Evolutionary conservation across 1,140 invertebrate genomes (phyloP), one percentile per base, ranked within the genome.

Genomic region (Mamestra configurata): DNA sequence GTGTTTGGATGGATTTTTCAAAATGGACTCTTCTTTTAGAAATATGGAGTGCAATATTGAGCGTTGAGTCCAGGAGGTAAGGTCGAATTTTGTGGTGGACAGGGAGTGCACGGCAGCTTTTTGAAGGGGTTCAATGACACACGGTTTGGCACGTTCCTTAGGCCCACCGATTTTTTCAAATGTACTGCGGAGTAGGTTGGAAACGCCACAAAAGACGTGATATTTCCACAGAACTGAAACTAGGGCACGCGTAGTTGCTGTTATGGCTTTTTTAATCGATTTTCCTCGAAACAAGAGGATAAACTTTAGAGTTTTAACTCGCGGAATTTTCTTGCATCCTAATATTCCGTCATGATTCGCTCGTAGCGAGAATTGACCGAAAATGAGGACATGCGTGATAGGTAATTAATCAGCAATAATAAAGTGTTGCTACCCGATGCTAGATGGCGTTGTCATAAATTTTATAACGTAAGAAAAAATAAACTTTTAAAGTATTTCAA

Each of bases 51-150:
- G 20, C 53, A 81, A 86, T 83, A 89, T 91, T 87, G 71, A 79
- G 75, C 85, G 83, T 79, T 90, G 77, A n/a, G 15, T 24, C n/a
- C 15, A 79, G 53, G 4, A 0, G 61, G 77, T 92, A 86, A 81
- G 81, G 89, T 83, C 61, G 79, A 83, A 87, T 89, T 92, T 92
- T 5, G 55, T 49, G 46, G 53, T 79, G 18, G 35, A 15, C 20
- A 37, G 22, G 24, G 27, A 3, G 57, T 77, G 57, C 81, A 86
- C 87, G 86, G 85, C 89, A 90, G 89, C 89, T 90, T 92, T 93
- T 92, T 89, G 89, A 89, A 86, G 84, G 87, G 86, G 93, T 92
- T 94, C 93, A 94, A 88, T 92, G 93, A 94, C 93, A 93, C 88
- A 82, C 82, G 84, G 90, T 93, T 93, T 94, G 92, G 93, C 92